Evolutionary conservation across 2,888 invertebrate genomes (phyloP), one percentile per base, ranked within the genome.

Genomic region (Arctia plantaginis): DNA sequence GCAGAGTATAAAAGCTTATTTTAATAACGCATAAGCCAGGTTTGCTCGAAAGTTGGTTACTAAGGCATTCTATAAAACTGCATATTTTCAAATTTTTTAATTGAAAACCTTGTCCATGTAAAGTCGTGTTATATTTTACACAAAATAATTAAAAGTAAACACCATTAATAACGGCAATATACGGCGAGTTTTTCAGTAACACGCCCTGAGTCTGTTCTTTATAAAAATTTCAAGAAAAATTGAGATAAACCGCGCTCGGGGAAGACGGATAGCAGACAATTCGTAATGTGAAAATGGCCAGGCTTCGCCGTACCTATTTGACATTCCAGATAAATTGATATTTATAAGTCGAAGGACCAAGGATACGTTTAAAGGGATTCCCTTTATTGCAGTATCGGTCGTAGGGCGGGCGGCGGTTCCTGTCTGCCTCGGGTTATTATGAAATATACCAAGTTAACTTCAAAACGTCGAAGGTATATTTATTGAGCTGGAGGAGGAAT

Each of bases 271-370:
- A 87, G 90, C 86, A 84, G 90, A 87, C 90, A 89, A 92, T 94
- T 91, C 92, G 92, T 93, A 92, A 93, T 90, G 91, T 89, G 91
- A 93, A 93, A 95, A 94, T 92, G 93, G 91, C 90, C 92, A 90
- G 90, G 90, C 90, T 90, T 90, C 90, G 89, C 88, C 92, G 92
- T 90, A 59, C 59, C 59, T 59, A 92, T 95, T 94, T 94, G 94
- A 95, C 95, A 92, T 90, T 87, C 88, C 88, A 93, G 94, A 95
- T 94, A 95, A 95, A 95, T 95, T 95, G 95, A 95, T 95, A 95
- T 95, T 95, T 95, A 95, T 95, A 95, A 94, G 93, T 90, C 87
- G 87, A 90, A 93, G 94, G 95, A 94, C 93, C 94, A 92, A 91
- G 91, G 91, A 92, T 92, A 91, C 94, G 93, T 94, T 94, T 93